phyloP scores from a whole-genome alignment of 2,113 vertebrate species.

The Chascanopsetta lugubris region DNA sequence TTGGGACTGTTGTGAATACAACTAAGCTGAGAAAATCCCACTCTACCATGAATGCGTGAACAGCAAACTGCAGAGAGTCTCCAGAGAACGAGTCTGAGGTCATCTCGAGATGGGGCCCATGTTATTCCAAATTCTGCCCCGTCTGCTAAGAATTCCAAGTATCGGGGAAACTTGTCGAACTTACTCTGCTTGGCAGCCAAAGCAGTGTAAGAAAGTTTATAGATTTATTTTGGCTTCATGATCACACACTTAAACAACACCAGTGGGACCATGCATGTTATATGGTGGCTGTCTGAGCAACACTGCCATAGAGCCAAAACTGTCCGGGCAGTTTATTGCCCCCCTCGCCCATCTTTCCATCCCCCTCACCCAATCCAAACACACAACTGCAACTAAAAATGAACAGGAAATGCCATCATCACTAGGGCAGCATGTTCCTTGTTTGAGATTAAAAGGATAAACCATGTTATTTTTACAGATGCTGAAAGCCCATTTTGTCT shows the following conservation, averaged over 20 bases:
- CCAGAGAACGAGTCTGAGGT: no score
- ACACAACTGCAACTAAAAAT: background rate
- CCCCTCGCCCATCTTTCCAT: background rate
- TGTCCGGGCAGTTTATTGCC: background rate
- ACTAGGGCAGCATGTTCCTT: background rate
- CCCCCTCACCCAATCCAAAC: background rate
- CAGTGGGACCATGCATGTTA: background rate
- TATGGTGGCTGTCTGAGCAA: background rate
- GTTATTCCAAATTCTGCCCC: background rate
- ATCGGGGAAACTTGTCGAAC: background rate
- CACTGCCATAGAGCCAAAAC: background rate
- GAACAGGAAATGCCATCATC: background rate
- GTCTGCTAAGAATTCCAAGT: background rate
- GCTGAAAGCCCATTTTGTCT: background rate
- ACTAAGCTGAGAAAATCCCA: no score
- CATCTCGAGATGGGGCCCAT: no score
- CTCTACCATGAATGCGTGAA: no score
- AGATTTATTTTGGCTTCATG: background rate
- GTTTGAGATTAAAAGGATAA: background rate
- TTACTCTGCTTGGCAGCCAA: background rate
- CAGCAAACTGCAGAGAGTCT: no score
- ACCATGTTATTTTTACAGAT: background rate
- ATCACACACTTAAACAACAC: constrained; percentile 1
- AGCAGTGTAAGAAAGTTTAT: background rate
- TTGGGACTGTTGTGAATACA: no score